Conservation (phyloP, 2,113 vertebrate genomes). For the Cynopterus brachyotis region DNA sequence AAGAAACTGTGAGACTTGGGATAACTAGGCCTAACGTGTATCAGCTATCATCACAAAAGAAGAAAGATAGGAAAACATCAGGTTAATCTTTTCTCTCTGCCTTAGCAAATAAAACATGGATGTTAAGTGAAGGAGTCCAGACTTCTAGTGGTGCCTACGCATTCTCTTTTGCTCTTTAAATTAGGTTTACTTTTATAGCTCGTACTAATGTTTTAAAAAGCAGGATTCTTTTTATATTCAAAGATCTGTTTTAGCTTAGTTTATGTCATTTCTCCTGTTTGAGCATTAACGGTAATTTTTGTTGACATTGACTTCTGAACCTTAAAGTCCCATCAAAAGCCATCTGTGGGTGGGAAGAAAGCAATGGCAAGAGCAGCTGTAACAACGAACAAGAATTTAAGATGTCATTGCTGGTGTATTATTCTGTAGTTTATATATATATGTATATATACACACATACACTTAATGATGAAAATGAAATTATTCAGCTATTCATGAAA, state of each 20-base stretch:
- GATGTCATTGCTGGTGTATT: neutral
- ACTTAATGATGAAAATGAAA: neutral
- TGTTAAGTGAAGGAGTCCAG: neutral
- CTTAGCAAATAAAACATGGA: neutral
- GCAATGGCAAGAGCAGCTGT: neutral
- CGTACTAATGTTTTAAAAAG: neutral
- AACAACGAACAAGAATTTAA: neutral
- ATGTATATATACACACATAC: too few relatives aligned
- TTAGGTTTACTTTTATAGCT: neutral
- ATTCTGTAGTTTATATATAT: too few relatives aligned
- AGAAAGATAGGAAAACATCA: fast-evolving
- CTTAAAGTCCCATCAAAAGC: neutral
- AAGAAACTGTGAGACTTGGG: neutral
- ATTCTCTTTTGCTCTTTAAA: neutral
- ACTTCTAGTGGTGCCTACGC: neutral
- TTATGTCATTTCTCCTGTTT: neutral
- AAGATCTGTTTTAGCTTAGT: neutral
- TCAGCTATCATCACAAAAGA: neutral
- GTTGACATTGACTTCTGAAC: neutral
- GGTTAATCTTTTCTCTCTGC: neutral
- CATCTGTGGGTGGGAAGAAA: neutral
- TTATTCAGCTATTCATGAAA: neutral
- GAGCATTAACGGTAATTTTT: neutral
- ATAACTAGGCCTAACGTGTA: neutral
- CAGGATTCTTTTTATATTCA: neutral